Base-by-base conservation (phyloP, 64 coral and sea anemone genomes). In the Stylophora pistillata region DNA sequence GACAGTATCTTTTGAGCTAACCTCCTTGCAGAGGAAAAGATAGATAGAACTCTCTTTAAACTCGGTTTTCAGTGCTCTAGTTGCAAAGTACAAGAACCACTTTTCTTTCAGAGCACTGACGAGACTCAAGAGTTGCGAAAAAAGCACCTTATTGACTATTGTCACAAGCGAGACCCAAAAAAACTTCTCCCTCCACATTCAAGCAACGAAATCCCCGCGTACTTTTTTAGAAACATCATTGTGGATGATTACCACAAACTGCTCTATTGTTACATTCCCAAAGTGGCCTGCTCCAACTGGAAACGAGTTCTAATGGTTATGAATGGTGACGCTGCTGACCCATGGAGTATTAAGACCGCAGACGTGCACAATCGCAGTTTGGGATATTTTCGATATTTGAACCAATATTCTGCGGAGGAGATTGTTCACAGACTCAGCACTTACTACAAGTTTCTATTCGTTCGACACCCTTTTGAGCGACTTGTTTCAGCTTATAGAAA, bases 201-300 rank as follows among this genome's bases (percentile, higher is more conserved):
- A 26, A 90, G 58, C 27, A 86, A 89, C 13, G 86, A 90, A 76
- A 77, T 96, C 15, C 91, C 86, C 2, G 53, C 91, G 28, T 87
- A 93, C 69, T 72, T 84, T 17, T 96, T 96, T 79, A 87, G 90
- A 53, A 96, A 98, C 64, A 87, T 98, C 54, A 98, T 98, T n/a
- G 96, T 95, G 9, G 92, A 56, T 30, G 96, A 98, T 71, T 64
- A 87, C 20, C 90, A 98, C n/a, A 86, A 86, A 23, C 84, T 98
- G 0, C 64, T 98, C 12, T 98, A 98, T 30, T 98, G 96, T 55
- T 92, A 95, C 73, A 88, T 98, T 15, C 96, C 96, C 0, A 98
- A 98, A 65, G 96, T 98, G 6, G 96, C 93, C 7, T 90, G 93
- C 15, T 95, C 96, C 25, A 98, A 98, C 78, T 98, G 96, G 96